Base-by-base conservation (phyloP, 2,113 vertebrate genomes). In the Gambusia holbrooki region DNA sequence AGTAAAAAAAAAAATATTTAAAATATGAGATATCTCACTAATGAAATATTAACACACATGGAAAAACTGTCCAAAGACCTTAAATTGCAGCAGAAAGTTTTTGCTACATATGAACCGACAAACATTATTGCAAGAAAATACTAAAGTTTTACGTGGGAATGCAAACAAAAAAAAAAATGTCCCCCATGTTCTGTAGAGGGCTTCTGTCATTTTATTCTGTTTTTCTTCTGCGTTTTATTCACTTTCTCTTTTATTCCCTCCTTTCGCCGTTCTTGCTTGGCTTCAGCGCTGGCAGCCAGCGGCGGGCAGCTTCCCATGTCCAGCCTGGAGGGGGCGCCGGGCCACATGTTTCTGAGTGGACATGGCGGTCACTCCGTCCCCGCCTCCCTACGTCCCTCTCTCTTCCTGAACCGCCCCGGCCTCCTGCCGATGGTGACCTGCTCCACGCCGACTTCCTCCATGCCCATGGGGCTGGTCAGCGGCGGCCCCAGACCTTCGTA, bases 361-460 rank as follows among this genome's bases (percentile, higher is more conserved):
- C 80, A 84, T 0, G 93, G 94, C 5, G 91, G 94, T 54, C 83
- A 93, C 7, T 61, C 69, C 25, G 69, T 89, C 33, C 84, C 89
- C 12, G 22, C 84, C 63, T 95, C 95, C 62, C 94, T 96, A 77
- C 95, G 94, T 63, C 85, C 92, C 0, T 94, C 95, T 28, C 94
- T 97, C 84, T 97, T 97, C 94, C 92, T 97, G 86, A 97, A 96
- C 92, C 96, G 93, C 3, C 95, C 95, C 1, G 93, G 95, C 69
- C 94, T 97, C 82, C 94, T 96, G 82, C 94, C 96, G 77, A 93
- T 97, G 92, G 93, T 94, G 13, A 92, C 95, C 40, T 78, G 94
- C 5, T 90, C 90, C 61, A 85, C 96, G 88, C 92, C 90, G 0
- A 90, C 95, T 29, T 82, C 93, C 7, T 90, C 91, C 60, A 42